Percentiles rank a stretch among this genome's conserved stretches.
These are phyloP conservation scores for Portevinia maculata DNA, from an alignment of 2,888 invertebrate genomes.

Conservation along the genomic window DNA sequence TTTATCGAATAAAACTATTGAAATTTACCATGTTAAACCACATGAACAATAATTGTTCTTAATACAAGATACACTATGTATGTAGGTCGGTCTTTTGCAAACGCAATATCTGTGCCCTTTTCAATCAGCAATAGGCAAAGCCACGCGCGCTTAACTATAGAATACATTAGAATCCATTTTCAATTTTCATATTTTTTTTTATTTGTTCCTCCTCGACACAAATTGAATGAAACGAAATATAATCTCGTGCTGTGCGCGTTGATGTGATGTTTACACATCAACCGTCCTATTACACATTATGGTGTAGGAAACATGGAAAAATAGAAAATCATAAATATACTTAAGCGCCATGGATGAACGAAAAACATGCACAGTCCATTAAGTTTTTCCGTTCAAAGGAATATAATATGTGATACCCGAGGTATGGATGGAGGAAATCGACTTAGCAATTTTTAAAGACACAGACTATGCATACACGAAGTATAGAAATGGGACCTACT, in stretches of 20 bases:
- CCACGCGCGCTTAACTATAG: slow-evolving; percentile 1
- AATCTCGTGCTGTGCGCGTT: slow-evolving; percentile 64
- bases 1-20: slow-evolving; percentile 37
- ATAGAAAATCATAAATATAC: slow-evolving; percentile 80
- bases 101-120: slow-evolving; percentile 26
- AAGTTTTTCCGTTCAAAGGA: slow-evolving; percentile 77
- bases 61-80: slow-evolving; percentile 15
- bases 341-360: slow-evolving; percentile 83
- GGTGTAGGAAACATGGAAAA: slow-evolving; percentile 32
- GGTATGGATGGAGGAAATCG: slow-evolving; percentile 20
- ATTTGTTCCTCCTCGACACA: slow-evolving; percentile 2
- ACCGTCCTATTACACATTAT: slow-evolving; percentile 49
- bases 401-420: background rate
- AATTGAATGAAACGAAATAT: slow-evolving; percentile 54
- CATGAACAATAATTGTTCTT: slow-evolving; percentile 59
- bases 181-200: slow-evolving; percentile 38
- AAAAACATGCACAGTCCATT: slow-evolving; percentile 83
- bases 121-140: slow-evolving; percentile 33
- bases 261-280: slow-evolving; percentile 68
- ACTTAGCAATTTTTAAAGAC: too few relatives aligned
- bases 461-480: slow-evolving; percentile 2
- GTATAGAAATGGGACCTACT: slow-evolving; percentile 20
- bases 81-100: slow-evolving; percentile 29
- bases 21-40: slow-evolving; percentile 45
- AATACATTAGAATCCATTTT: slow-evolving; percentile 51